These are phyloP conservation scores for Macrotrachela quadricornifera DNA, from an alignment of 1,140 invertebrate species.

Conservation along the genomic window DNA sequence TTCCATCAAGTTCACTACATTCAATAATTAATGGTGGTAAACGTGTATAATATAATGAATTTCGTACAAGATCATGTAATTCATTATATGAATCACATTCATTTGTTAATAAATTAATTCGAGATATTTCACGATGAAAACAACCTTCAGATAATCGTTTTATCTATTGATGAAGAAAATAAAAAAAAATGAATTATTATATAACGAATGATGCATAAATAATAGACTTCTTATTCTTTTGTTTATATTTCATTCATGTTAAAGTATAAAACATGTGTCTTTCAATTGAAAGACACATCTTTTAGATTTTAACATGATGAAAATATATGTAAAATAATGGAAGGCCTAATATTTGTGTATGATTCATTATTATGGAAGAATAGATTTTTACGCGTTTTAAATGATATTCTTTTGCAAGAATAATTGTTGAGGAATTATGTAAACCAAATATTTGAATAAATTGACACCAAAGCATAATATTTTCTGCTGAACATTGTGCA, in stretches of 20 bases:
- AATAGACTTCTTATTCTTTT: no score
- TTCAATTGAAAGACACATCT: no score
- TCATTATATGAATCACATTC: neutral
- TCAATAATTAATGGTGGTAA: constrained; percentile 64
- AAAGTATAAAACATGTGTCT: no score
- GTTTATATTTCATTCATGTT: no score
- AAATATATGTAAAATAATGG: no score
- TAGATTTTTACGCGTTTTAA: constrained; percentile 39
- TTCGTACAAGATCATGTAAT: constrained; percentile 35
- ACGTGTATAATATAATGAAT: constrained; percentile 59
- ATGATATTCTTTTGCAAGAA: constrained; percentile 56
- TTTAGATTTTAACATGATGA: no score
- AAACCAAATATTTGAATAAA: constrained; percentile 52
- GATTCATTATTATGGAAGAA: neutral
- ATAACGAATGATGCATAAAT: neutral
- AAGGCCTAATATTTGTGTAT: neutral
- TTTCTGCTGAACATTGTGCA: constrained; percentile 61
- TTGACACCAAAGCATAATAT: constrained; percentile 61
- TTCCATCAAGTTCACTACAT: constrained; percentile 69
- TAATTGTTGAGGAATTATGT: constrained; percentile 46
- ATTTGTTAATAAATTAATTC: neutral
- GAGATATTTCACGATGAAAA: constrained; percentile 60
- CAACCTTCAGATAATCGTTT: constrained; percentile 75
- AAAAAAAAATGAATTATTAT: neutral
- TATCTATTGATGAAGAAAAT: constrained; percentile 35